phyloP scores from a whole-genome alignment of 2,888 invertebrate species.

The Hipparchia semele region DNA sequence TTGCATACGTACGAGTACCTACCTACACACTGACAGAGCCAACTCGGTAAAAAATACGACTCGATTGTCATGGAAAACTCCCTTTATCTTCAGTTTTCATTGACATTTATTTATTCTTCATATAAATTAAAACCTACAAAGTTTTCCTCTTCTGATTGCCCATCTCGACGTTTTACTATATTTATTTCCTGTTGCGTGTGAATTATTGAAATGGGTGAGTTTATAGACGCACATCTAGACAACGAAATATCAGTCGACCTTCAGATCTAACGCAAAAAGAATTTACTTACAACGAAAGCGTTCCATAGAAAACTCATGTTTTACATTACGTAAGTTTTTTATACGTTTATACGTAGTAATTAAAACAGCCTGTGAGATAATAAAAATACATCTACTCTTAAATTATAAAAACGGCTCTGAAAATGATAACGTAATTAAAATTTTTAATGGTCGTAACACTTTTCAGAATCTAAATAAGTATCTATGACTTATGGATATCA shows the following conservation, averaged over 20 bases:
- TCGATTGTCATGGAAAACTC: neutral
- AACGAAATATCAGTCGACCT: neutral
- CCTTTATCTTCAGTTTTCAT: neutral
- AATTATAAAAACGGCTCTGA: neutral
- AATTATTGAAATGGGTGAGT: constrained; percentile 7
- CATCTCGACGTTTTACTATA: neutral
- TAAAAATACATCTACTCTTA: neutral
- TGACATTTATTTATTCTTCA: neutral
- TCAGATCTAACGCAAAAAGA: neutral
- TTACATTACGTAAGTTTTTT: no score
- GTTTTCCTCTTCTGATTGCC: neutral
- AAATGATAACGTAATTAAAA: no score
- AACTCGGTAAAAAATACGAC: neutral
- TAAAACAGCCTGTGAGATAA: no score
- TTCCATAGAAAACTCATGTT: constrained; percentile 11
- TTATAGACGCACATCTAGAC: constrained; percentile 13
- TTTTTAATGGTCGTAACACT: no score
- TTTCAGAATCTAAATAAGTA: no score
- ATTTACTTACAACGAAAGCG: neutral
- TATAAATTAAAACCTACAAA: neutral
- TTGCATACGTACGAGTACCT: neutral
- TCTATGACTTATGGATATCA: no score
- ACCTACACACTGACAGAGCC: neutral
- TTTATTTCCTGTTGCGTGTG: constrained; percentile 1
- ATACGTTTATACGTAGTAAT: neutral